These are phyloP conservation scores for Microctonus brassicae DNA, from an alignment of 2,888 invertebrate species.

Conservation along the genomic window DNA sequence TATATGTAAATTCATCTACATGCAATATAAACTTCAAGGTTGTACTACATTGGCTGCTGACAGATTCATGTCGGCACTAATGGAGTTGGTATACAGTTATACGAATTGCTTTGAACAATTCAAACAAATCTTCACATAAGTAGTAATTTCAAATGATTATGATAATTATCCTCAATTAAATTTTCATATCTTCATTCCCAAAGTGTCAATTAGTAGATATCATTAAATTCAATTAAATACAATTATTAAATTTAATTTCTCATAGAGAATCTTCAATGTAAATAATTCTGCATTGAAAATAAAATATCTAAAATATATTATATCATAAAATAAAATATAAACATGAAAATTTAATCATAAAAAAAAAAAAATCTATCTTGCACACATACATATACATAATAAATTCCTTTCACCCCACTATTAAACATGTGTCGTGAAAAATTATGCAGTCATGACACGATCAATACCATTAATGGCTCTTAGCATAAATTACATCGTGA, in stretches of 20 bases:
- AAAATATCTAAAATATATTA: too few species aligned
- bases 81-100: slow-evolving; percentile 13
- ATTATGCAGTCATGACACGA: slow-evolving; percentile 1
- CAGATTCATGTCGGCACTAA: slow-evolving; percentile 31
- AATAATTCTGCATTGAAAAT: too few species aligned
- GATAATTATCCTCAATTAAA: not conserved
- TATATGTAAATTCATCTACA: not conserved
- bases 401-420: too few species aligned
- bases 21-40: slow-evolving; percentile 7
- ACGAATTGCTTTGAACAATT: slow-evolving; percentile 1
- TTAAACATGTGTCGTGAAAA: not conserved
- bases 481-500: slow-evolving; percentile 13
- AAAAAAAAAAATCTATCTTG: too few species aligned
- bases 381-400: too few species aligned
- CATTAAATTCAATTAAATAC: not conserved
- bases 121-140: slow-evolving; percentile 1
- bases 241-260: too few species aligned
- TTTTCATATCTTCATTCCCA: too few species aligned
- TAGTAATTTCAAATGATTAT: not conserved
- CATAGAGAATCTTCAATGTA: too few species aligned
- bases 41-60: slow-evolving; percentile 19
- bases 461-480: slow-evolving; percentile 8
- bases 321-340: too few species aligned
- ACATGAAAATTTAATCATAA: too few species aligned
- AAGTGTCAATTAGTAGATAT: not conserved